Percentiles rank a stretch among this genome's conserved stretches.
phyloP scores from a whole-genome alignment of 2,888 invertebrate genomes.

The Salticus scenicus region DNA sequence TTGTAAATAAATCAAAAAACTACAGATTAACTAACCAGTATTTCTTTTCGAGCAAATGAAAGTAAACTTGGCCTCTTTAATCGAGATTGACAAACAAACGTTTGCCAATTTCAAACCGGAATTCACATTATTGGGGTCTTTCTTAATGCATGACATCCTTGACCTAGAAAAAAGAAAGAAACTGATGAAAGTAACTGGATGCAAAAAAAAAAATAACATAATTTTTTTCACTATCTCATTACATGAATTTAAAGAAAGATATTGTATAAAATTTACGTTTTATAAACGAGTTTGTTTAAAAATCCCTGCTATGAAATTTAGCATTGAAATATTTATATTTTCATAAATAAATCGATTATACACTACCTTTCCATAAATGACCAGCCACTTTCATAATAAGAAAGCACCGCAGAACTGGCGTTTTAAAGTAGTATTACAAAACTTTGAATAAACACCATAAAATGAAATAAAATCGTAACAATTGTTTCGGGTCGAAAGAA shows the following conservation, averaged over 20 bases:
- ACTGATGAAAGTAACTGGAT: not conserved
- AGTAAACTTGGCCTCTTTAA: constrained; percentile 12
- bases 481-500: too few species aligned
- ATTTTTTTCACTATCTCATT: constrained; percentile 1
- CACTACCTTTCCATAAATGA: too few species aligned
- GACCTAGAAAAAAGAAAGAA: constrained; percentile 1
- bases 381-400: too few species aligned
- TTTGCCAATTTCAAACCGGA: constrained; percentile 16
- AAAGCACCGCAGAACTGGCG: too few species aligned
- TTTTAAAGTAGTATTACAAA: too few species aligned
- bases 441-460: too few species aligned
- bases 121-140: constrained; percentile 8
- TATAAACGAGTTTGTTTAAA: too few species aligned
- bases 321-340: too few species aligned
- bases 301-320: too few species aligned
- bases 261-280: not conserved
- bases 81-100: not conserved
- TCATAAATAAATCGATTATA: too few species aligned
- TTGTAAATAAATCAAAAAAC: too few species aligned
- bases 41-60: not conserved
- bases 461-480: too few species aligned
- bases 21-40: not conserved
- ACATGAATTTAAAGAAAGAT: not conserved
- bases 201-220: not conserved
- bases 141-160: constrained; percentile 11